Conservation (phyloP, 2,113 vertebrate species). For the Aleadryas rufinucha region DNA sequence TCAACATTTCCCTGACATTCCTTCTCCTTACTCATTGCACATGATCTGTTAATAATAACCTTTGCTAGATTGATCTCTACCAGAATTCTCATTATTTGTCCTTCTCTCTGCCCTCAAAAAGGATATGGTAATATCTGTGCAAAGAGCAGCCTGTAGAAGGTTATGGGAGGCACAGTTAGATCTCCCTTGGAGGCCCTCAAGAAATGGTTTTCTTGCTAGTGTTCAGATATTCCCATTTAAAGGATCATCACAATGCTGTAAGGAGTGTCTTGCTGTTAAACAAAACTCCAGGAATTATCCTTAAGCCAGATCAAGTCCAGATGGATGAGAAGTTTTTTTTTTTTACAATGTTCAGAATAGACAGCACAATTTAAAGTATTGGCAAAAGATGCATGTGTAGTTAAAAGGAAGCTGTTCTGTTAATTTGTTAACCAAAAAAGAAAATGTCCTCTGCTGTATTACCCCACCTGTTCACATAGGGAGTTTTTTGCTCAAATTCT, state of each 20-base stretch:
- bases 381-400: neutral
- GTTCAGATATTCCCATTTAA: neutral
- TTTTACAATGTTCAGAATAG: neutral
- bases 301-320: neutral
- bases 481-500: neutral
- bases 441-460: neutral
- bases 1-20: neutral
- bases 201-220: neutral
- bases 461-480: neutral
- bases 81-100: neutral
- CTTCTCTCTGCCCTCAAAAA: neutral
- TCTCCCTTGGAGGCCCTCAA: neutral
- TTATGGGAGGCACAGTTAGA: neutral
- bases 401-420: neutral
- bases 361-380: neutral
- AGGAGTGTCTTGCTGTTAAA: neutral
- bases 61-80: neutral
- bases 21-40: neutral
- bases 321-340: neutral
- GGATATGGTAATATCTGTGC: neutral
- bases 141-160: neutral
- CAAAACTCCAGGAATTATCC: neutral
- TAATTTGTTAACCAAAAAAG: neutral
- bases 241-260: neutral
- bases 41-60: neutral